Base-by-base conservation (phyloP, 2,797 vertebrate genomes). In the Poecile montanus region DNA sequence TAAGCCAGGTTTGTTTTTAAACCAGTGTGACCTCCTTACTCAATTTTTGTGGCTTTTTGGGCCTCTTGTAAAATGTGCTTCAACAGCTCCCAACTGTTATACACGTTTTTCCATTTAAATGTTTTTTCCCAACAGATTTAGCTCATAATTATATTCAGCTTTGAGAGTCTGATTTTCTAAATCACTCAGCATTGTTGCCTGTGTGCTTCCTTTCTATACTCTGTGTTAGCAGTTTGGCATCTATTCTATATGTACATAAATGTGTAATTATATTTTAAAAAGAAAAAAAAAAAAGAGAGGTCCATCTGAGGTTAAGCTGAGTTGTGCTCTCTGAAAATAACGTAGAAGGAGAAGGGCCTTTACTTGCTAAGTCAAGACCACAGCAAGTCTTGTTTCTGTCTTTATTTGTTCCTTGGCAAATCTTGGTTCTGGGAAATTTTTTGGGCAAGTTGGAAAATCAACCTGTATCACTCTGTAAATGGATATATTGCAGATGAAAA, bases 11-110 rank as follows among this genome's bases (percentile, higher is more conserved):
- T 91, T 61, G 10, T 30, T 85, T 90, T 57, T 85, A 57, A 82
- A 57, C 50, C 40, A 54, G 10, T 13, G 26, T 68, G 93, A 95
- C 88, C 75, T 88, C 85, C 74, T 79, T 57, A 30, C 25, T 91
- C 42, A 44, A 36, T 71, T 94, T 96, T 53, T 89, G 90, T 91
- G 90, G 86, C 45, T 92, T 89, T 70, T 91, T 82, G 32, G 62
- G 56, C 77, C 80, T 85, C 61, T 79, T 89, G 34, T 82, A 85
- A 92, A 93, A 80, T 58, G 68, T 85, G 45, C 57, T 93, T 93
- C 86, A 91, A 13, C 92, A 82, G 30, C 80, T 95, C 88, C 47
- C 71, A 87, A 82, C 74, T 87, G 53, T 36, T 91, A 60, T 0
- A 70, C 93, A 73, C 0, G 0, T 90, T 96, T 85, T 90, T 95